Percentiles rank a stretch among this genome's conserved stretches.
Evolutionary conservation across 2,888 invertebrate species (phyloP).

Genomic region (Noctua janthe): DNA sequence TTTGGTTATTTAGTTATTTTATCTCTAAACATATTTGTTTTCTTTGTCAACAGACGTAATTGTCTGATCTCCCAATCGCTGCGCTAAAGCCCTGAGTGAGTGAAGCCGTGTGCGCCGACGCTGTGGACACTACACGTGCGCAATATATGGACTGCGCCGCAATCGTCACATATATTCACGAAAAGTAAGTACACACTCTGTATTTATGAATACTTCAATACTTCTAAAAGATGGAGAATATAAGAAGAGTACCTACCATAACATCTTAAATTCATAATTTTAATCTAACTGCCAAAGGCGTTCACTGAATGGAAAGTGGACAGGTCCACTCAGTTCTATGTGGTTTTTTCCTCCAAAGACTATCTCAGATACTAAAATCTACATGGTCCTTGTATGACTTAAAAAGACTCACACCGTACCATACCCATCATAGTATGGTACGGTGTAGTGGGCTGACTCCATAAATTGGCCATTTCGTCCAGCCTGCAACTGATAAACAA

Average conservation of each 20-base stretch:
- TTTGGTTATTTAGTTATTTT: background rate
- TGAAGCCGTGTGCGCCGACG: constrained; percentile 68
- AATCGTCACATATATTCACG: constrained; percentile 79
- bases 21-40: constrained; percentile 5
- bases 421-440: no score
- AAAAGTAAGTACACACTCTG: constrained; percentile 72
- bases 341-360: no score
- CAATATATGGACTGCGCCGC: constrained; percentile 83
- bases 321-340: background rate
- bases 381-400: no score
- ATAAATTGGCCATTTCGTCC: no score
- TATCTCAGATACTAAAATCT: no score
- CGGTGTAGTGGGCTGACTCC: no score
- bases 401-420: no score
- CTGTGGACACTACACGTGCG: constrained; percentile 65
- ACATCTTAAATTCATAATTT: background rate
- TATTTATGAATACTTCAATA: background rate
- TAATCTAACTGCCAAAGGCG: background rate
- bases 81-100: constrained; percentile 77
- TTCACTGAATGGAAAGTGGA: background rate
- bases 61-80: constrained; percentile 71
- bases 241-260: background rate
- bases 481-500: background rate
- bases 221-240: background rate
- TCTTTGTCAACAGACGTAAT: constrained; percentile 81